A percentile compares a stretch with the other conserved stretches of the same genome.
phyloP scores from a whole-genome alignment of 2,888 invertebrate species.

The Prenolepis imparis region DNA sequence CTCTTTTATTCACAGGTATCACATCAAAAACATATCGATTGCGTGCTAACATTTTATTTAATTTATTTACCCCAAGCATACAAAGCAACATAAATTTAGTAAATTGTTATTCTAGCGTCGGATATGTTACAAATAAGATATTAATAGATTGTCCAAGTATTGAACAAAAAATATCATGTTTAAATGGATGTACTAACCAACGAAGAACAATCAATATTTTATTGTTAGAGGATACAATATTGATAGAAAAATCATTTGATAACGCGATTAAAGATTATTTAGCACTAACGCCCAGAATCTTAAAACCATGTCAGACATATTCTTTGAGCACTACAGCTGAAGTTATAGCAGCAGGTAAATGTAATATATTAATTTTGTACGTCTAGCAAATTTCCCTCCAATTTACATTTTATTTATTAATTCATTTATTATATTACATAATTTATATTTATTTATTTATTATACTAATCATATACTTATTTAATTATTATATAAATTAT shows the following conservation, averaged over 20 bases:
- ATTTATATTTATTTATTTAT: too few species aligned
- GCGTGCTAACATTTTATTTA: neutral
- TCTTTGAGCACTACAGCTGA: neutral
- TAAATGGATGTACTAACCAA: neutral
- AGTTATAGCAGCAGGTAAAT: neutral
- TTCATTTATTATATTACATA: too few species aligned
- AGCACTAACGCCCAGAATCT: neutral
- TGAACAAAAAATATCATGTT: neutral
- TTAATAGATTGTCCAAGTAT: neutral
- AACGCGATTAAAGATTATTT: neutral
- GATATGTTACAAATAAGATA: neutral
- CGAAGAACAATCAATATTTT: neutral
- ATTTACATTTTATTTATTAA: too few species aligned
- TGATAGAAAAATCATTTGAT: neutral
- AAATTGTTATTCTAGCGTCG: neutral
- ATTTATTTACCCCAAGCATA: neutral
- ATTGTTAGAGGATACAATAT: neutral
- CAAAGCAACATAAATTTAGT: neutral
- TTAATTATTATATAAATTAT: too few species aligned
- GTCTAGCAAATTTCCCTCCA: too few species aligned
- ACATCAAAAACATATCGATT: too few species aligned
- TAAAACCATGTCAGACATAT: neutral
- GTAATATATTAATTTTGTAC: neutral
- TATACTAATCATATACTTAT: too few species aligned
- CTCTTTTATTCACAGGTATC: too few species aligned